Percentiles rank a stretch among this genome's conserved stretches.
Evolutionary conservation across 2,888 invertebrate species (phyloP).

Genomic region (Cistogaster globosa): DNA sequence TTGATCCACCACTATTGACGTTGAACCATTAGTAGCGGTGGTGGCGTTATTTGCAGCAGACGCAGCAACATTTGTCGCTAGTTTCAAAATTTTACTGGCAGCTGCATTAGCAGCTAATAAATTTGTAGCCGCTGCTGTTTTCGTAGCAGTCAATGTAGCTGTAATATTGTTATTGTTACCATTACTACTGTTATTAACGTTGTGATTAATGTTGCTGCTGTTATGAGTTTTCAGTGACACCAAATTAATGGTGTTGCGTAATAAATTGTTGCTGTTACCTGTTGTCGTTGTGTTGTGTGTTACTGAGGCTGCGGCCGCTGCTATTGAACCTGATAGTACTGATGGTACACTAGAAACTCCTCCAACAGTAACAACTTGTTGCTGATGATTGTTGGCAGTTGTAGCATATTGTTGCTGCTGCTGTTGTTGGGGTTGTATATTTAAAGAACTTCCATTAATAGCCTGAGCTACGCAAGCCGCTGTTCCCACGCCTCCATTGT

Average conservation of each 20-base stretch:
- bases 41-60: slow-evolving; percentile 73
- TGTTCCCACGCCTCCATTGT: slow-evolving; percentile 26
- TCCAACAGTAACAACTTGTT: slow-evolving; percentile 72
- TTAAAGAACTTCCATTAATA: slow-evolving; percentile 65
- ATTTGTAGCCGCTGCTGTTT: slow-evolving; percentile 78
- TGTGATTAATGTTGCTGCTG: slow-evolving; percentile 69
- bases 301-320: slow-evolving; percentile 71
- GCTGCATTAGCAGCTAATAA: slow-evolving; percentile 82
- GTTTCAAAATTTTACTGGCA: slow-evolving; percentile 82
- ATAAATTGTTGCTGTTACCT: slow-evolving; percentile 82
- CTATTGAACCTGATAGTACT: slow-evolving; percentile 68
- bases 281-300: slow-evolving; percentile 74
- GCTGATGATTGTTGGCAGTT: slow-evolving; percentile 72
- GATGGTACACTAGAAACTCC: slow-evolving; percentile 72
- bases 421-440: slow-evolving; percentile 67
- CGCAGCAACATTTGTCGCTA: slow-evolving; percentile 80
- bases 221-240: slow-evolving; percentile 73
- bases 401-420: slow-evolving; percentile 73
- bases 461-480: slow-evolving; percentile 57
- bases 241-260: slow-evolving; percentile 83
- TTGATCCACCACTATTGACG: slow-evolving; percentile 73
- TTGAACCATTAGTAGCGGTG: slow-evolving; percentile 7
- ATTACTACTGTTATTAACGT: slow-evolving; percentile 41
- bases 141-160: slow-evolving; percentile 72
- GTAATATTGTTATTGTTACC: slow-evolving; percentile 53